Evolutionary conservation across 2,888 invertebrate species (phyloP).

Genomic region (Drosophila barbarae): DNA sequence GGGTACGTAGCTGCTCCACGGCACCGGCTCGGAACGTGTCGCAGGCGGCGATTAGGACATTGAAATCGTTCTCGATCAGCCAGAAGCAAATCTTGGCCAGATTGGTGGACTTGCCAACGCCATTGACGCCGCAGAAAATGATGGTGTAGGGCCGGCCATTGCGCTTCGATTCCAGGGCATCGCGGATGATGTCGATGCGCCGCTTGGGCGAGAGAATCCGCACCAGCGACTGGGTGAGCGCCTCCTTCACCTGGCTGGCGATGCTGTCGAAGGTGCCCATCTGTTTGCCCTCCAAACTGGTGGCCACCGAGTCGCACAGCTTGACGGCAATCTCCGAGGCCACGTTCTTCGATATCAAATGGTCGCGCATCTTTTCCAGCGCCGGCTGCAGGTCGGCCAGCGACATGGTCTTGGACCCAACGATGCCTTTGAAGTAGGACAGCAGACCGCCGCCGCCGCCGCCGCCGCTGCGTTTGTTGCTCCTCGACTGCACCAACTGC

Average conservation of each 20-base stretch:
- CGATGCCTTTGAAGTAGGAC: constrained; percentile 91
- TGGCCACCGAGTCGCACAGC: constrained; percentile 94
- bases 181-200: constrained; percentile 96
- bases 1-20: constrained; percentile 98
- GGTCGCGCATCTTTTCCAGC: constrained; percentile 96
- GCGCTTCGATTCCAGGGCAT: constrained; percentile 93
- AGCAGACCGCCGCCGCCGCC: constrained; percentile 82
- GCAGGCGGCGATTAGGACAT: constrained; percentile 98
- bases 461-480: constrained; percentile 49
- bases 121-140: constrained; percentile 98
- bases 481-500: constrained; percentile 69
- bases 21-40: constrained; percentile 99
- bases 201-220: constrained; percentile 96
- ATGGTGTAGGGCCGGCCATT: constrained; percentile 94
- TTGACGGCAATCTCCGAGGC: constrained; percentile 97
- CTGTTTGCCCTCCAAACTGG: constrained; percentile 93
- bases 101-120: constrained; percentile 99
- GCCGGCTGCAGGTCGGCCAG: constrained; percentile 90
- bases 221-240: constrained; percentile 94
- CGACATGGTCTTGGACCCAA: constrained; percentile 93
- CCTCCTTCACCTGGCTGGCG: constrained; percentile 91
- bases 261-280: constrained; percentile 97
- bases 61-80: constrained; percentile 97
- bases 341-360: constrained; percentile 97
- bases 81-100: constrained; percentile 99